Evolutionary conservation across 2,888 invertebrate species (phyloP).

Genomic region (Hirtodrosophila trivittata): DNA sequence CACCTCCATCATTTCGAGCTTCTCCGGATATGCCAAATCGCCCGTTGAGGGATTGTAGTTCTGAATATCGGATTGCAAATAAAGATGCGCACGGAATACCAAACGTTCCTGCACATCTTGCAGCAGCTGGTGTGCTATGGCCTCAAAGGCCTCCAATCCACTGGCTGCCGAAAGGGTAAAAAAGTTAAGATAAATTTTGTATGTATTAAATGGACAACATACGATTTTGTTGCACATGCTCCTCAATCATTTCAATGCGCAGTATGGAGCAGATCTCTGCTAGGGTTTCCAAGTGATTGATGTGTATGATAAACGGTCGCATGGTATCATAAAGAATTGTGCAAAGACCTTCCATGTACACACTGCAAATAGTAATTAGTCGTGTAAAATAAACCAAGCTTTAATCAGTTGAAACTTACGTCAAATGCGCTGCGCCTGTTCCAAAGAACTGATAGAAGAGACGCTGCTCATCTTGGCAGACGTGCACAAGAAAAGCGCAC

Average conservation of each 20-base stretch:
- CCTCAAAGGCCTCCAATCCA: slow-evolving; percentile 90
- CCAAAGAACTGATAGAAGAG: slow-evolving; percentile 96
- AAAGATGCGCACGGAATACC: slow-evolving; percentile 97
- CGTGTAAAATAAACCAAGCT: neutral
- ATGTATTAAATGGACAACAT: slow-evolving; percentile 75
- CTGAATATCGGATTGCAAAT: slow-evolving; percentile 95
- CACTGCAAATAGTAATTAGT: slow-evolving; percentile 82
- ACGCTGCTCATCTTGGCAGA: slow-evolving; percentile 97
- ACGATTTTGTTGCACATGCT: slow-evolving; percentile 93
- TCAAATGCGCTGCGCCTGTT: slow-evolving; percentile 87
- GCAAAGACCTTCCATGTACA: slow-evolving; percentile 93
- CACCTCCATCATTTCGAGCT: slow-evolving; percentile 98
- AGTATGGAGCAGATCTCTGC: slow-evolving; percentile 98
- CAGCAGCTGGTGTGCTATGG: slow-evolving; percentile 91
- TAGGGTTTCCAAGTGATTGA: slow-evolving; percentile 98
- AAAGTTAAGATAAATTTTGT: neutral
- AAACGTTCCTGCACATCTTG: slow-evolving; percentile 98
- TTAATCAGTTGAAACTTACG: slow-evolving; percentile 84
- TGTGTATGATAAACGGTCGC: slow-evolving; percentile 96
- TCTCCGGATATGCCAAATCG: slow-evolving; percentile 98
- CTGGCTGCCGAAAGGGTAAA: slow-evolving; percentile 85
- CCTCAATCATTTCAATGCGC: slow-evolving; percentile 95
- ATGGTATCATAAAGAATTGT: slow-evolving; percentile 95
- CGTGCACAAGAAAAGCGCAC: slow-evolving; percentile 94
- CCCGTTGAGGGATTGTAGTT: slow-evolving; percentile 95